These are phyloP conservation scores for Agapornis canus DNA, from an alignment of 2,797 vertebrate genomes.

Conservation along the genomic window DNA sequence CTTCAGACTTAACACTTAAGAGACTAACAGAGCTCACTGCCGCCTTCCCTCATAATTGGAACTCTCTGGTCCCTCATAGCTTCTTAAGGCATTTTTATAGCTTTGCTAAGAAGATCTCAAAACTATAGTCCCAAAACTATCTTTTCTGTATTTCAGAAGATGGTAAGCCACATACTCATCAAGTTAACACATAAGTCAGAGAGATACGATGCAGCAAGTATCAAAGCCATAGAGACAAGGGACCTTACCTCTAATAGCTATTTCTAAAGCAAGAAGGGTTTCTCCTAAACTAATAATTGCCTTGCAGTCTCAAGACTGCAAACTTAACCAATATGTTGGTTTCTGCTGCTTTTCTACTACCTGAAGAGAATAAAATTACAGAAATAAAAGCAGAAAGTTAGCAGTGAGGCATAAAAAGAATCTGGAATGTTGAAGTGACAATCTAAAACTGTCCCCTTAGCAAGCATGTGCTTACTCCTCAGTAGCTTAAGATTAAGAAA, in stretches of 20 bases:
- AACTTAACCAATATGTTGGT: background rate
- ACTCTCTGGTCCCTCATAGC: too few relatives aligned
- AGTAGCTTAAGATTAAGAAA: background rate
- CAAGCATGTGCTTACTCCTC: background rate
- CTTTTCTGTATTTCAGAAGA: background rate
- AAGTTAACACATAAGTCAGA: background rate
- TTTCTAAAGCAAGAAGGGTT: background rate
- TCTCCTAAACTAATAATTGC: background rate
- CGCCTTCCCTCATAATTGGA: background rate
- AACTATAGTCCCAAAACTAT: background rate
- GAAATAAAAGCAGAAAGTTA: background rate
- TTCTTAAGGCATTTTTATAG: background rate
- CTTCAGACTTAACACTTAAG: background rate
- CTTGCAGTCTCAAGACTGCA: background rate
- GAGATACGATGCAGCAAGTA: background rate
- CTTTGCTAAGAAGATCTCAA: background rate
- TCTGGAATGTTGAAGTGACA: background rate
- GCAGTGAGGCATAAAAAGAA: background rate
- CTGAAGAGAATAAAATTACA: background rate
- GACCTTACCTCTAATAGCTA: background rate
- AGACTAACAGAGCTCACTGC: background rate
- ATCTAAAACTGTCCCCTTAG: background rate
- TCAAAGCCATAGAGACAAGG: background rate
- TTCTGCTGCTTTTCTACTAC: background rate
- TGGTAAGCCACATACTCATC: background rate